These are phyloP conservation scores for Eledone cirrhosa DNA, from an alignment of 2,888 invertebrate species.

Conservation along the genomic window DNA sequence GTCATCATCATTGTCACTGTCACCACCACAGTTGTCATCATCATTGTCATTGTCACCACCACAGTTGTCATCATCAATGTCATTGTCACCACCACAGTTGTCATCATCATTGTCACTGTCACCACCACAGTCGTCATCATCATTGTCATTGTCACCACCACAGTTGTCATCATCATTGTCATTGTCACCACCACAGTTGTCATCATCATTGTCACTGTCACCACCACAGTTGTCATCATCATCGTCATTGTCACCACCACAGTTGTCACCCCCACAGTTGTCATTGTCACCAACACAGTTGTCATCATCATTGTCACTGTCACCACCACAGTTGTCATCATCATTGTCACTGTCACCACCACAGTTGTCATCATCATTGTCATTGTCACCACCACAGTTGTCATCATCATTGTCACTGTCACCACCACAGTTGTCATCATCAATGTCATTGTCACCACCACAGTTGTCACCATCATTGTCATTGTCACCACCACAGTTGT, in stretches of 20 bases:
- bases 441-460: too few species aligned
- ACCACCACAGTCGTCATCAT: neutral
- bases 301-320: too few species aligned
- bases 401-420: too few species aligned
- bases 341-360: too few species aligned
- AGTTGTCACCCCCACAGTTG: neutral
- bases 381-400: too few species aligned
- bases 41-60: neutral
- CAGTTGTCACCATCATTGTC: too few species aligned
- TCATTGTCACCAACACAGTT: too few species aligned
- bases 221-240: neutral
- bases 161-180: neutral
- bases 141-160: neutral
- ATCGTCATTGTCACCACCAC: conserved; percentile 6
- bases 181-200: neutral
- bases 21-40: neutral
- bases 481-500: too few species aligned
- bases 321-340: too few species aligned
- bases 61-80: neutral
- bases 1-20: neutral
- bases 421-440: too few species aligned
- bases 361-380: too few species aligned
- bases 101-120: neutral
- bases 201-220: neutral
- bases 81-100: neutral